Percentiles rank a stretch among this genome's conserved stretches.
Evolutionary conservation across 2,797 vertebrate species (phyloP).

Genomic region (Oreochromis mossambicus): DNA sequence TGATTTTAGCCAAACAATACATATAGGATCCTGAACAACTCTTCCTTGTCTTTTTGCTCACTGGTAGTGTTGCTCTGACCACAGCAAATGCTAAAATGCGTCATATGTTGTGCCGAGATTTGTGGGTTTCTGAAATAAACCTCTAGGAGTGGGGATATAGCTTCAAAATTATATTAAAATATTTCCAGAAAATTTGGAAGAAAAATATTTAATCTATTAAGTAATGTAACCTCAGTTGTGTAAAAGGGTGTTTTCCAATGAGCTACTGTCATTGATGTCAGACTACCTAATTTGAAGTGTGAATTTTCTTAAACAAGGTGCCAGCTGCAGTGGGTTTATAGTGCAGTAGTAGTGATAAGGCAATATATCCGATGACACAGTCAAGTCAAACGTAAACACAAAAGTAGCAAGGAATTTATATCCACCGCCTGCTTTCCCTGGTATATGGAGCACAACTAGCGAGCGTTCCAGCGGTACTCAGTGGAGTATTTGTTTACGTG

Average conservation of each 20-base stretch:
- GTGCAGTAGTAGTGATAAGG: neutral
- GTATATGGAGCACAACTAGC: neutral
- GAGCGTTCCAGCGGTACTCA: neutral
- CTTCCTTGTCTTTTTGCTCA: neutral
- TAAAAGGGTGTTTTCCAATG: fast-evolving
- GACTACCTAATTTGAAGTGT: neutral
- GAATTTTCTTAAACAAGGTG: neutral
- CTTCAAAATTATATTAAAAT: neutral
- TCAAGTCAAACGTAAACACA: neutral
- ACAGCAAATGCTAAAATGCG: neutral
- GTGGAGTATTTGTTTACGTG: neutral
- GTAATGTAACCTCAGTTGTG: neutral
- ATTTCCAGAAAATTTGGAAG: neutral
- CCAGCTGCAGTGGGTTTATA: neutral
- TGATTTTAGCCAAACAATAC: neutral
- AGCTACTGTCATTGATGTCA: neutral
- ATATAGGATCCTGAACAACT: neutral
- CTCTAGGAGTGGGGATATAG: neutral
- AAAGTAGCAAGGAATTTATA: neutral
- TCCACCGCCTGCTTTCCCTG: neutral
- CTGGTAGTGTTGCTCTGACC: neutral
- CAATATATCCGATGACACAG: neutral
- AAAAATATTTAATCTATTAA: neutral
- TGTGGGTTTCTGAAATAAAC: neutral
- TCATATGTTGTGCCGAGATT: neutral